A percentile compares a stretch with the other conserved stretches of the same genome.
phyloP scores from a whole-genome alignment of 2,888 invertebrate species.

The Hemithea aestivaria region DNA sequence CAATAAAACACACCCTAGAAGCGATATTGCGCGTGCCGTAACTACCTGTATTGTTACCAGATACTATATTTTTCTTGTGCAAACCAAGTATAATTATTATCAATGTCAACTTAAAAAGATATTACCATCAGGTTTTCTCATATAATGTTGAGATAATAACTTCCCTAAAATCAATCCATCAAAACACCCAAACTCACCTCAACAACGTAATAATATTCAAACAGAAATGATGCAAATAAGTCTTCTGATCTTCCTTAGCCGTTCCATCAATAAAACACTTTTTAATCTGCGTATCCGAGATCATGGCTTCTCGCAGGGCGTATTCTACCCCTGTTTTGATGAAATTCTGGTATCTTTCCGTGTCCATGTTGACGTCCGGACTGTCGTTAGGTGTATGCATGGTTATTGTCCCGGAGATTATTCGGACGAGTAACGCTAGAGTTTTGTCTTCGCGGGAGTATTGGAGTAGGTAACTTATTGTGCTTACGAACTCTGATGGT shows the following conservation, averaged over 20 bases:
- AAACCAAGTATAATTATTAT: too few relatives aligned
- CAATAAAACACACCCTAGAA: too few relatives aligned
- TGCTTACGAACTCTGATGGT: slow-evolving; percentile 80
- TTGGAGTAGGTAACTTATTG: slow-evolving; percentile 80
- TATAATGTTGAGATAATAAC: too few relatives aligned
- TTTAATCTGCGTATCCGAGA: slow-evolving; percentile 60
- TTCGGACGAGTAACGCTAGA: slow-evolving; percentile 79
- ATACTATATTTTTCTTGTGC: too few relatives aligned
- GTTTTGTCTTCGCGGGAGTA: slow-evolving; percentile 79
- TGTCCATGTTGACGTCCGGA: slow-evolving; percentile 53
- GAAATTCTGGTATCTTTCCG: slow-evolving; percentile 59
- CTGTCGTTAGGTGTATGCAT: slow-evolving; percentile 65
- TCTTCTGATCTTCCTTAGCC: slow-evolving; percentile 56
- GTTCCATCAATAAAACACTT: slow-evolving; percentile 50
- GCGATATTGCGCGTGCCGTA: too few relatives aligned
- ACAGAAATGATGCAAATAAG: slow-evolving; percentile 64
- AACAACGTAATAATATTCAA: slow-evolving; percentile 63
- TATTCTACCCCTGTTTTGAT: slow-evolving; percentile 64
- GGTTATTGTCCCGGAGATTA: slow-evolving; percentile 80
- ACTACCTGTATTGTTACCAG: too few relatives aligned
- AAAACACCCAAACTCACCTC: slow-evolving; percentile 46
- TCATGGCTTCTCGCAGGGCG: slow-evolving; percentile 59
- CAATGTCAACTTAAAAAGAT: too few relatives aligned
- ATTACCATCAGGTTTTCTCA: too few relatives aligned
- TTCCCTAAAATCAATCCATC: not conserved